A percentile compares a stretch with the other conserved stretches of the same genome.
Evolutionary conservation across 2,888 invertebrate species (phyloP).

Genomic region (Drosophila koepferae): DNA sequence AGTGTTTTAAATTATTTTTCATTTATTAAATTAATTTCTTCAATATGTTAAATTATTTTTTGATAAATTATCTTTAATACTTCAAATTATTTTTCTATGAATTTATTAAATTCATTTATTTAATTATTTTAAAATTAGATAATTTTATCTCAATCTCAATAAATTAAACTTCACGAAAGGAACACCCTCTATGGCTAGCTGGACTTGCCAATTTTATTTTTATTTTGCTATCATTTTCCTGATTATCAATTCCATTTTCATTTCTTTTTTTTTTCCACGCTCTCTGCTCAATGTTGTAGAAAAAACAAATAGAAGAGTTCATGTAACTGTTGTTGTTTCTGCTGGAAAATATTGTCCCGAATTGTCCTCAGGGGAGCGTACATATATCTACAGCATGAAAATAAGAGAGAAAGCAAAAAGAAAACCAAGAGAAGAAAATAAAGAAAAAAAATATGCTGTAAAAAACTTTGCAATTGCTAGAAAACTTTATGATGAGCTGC

Average conservation of each 20-base stretch:
- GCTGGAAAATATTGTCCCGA: constrained; percentile 53
- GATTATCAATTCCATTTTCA: constrained; percentile 52
- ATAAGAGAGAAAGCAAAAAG: neutral
- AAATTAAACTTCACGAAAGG: neutral
- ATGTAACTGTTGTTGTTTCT: constrained; percentile 24
- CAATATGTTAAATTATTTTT: no score
- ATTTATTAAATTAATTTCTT: no score
- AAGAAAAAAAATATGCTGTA: constrained; percentile 1
- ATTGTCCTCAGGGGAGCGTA: constrained; percentile 40
- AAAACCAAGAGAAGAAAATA: neutral
- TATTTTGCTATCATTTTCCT: constrained; percentile 45
- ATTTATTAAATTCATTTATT: neutral
- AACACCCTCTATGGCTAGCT: neutral
- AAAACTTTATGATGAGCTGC: constrained; percentile 42
- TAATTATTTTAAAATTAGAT: no score
- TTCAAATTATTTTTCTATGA: no score
- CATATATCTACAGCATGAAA: constrained; percentile 7
- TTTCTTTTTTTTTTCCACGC: neutral
- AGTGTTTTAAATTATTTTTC: no score
- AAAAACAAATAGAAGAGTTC: constrained; percentile 46
- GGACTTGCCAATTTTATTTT: constrained; percentile 14
- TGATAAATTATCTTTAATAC: no score
- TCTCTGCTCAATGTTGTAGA: constrained; percentile 18
- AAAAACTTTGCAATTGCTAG: constrained; percentile 54
- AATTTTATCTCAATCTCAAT: no score